These are phyloP conservation scores for Thamnophis sirtalis DNA, from an alignment of 2,113 vertebrate species.

Conservation along the genomic window DNA sequence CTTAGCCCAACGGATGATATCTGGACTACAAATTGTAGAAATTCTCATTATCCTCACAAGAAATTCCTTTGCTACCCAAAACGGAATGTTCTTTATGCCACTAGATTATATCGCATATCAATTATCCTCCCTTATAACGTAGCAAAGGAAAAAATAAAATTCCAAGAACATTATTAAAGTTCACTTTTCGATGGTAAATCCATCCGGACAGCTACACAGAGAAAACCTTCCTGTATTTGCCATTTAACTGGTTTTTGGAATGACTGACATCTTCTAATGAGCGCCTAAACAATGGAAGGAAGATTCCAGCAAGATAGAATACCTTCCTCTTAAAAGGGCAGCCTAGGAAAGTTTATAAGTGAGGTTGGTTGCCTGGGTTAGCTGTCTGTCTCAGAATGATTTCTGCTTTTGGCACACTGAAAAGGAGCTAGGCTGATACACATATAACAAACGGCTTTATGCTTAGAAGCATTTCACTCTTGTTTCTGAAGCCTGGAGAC, in stretches of 20 bases:
- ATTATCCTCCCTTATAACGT: neutral
- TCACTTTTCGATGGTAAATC: neutral
- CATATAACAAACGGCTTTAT: no score
- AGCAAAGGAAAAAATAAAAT: neutral
- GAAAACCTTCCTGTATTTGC: neutral
- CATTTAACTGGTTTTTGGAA: neutral
- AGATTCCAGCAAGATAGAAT: neutral
- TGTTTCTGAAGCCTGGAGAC: neutral
- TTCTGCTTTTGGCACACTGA: neutral
- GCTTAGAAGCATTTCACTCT: neutral
- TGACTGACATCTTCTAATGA: neutral
- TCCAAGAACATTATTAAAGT: neutral
- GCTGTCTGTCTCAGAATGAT: neutral
- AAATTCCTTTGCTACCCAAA: neutral
- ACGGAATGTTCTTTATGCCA: neutral
- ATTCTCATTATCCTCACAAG: neutral
- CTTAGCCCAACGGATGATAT: neutral
- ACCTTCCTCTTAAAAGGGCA: neutral
- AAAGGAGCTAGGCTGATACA: neutral
- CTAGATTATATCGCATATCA: neutral
- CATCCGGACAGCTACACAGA: neutral
- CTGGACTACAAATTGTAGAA: neutral
- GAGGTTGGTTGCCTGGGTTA: neutral
- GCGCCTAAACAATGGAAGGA: neutral
- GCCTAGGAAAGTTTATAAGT: fast-evolving